A percentile compares a stretch with the other conserved stretches of the same genome.
Conservation (phyloP, 2,113 vertebrate genomes). For the Chloropsis hardwickii region DNA sequence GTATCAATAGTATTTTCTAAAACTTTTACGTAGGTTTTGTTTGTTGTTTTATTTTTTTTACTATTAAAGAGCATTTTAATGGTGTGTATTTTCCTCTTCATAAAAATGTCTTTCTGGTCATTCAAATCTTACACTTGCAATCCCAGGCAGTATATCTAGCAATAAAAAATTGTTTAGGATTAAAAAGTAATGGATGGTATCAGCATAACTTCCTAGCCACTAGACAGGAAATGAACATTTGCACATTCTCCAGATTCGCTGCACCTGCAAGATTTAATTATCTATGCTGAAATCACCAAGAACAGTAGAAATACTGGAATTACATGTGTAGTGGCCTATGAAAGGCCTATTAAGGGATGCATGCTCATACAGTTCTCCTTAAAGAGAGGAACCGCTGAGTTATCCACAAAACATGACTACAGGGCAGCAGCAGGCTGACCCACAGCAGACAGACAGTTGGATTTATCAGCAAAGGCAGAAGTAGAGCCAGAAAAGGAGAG, state of each 20-base stretch:
- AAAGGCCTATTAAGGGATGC: neutral
- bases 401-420: neutral
- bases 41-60: neutral
- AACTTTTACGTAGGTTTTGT: neutral
- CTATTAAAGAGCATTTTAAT: neutral
- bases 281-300: neutral
- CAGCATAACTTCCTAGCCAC: neutral
- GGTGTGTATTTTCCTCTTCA: neutral
- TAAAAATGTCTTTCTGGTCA: neutral
- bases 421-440: constrained; percentile 38
- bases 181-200: constrained; percentile 17
- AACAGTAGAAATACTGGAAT: constrained; percentile 5
- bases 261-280: neutral
- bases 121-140: neutral
- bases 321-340: neutral
- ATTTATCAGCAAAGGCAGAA: constrained; percentile 56
- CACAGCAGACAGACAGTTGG: neutral
- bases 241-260: neutral
- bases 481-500: constrained; percentile 46
- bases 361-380: constrained; percentile 1
- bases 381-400: neutral
- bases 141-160: neutral
- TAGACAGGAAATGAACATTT: neutral
- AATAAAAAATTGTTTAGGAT: constrained; percentile 27
- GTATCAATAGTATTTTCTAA: neutral